Percentiles rank a stretch among this genome's conserved stretches.
Evolutionary conservation across 1,140 invertebrate genomes (phyloP).

Genomic region (Ceratosolen solmsi): DNA sequence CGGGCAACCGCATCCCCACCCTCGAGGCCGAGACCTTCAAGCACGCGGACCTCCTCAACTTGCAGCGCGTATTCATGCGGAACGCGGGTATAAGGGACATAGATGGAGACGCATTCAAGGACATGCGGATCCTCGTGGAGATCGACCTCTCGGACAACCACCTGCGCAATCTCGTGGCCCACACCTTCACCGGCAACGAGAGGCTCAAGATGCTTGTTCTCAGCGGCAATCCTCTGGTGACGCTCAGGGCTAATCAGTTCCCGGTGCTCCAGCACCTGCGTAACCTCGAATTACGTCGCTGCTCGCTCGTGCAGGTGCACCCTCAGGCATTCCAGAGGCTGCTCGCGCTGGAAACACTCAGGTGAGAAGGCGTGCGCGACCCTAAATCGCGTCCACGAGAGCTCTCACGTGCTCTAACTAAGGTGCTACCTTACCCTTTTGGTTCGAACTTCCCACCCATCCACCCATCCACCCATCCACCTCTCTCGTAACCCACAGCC

Average conservation of each 20-base stretch:
- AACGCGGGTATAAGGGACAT: conserved; percentile 83
- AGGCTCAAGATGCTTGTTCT: conserved; percentile 80
- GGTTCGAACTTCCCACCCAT: neutral
- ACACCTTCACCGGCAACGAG: conserved; percentile 85
- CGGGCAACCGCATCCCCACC: conserved; percentile 83
- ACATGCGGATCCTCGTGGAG: conserved; percentile 90
- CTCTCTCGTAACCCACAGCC: too few species aligned
- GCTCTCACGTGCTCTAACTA: neutral
- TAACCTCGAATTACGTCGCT: conserved; percentile 83
- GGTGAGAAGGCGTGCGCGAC: conserved; percentile 55
- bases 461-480: too few species aligned
- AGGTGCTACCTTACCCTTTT: neutral
- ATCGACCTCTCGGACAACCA: conserved; percentile 87
- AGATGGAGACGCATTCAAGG: conserved; percentile 87
- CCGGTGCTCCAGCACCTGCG: conserved; percentile 81
- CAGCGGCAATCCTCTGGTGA: conserved; percentile 81
- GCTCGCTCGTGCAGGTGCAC: conserved; percentile 82
- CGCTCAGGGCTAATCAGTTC: conserved; percentile 79
- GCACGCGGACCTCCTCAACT: conserved; percentile 83
- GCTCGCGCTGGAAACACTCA: conserved; percentile 80
- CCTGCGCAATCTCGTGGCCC: conserved; percentile 78
- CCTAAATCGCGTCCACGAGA: neutral
- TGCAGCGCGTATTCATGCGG: conserved; percentile 87
- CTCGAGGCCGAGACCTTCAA: conserved; percentile 88
- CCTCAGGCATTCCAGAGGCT: conserved; percentile 80